Base-by-base conservation (phyloP, 1,140 invertebrate genomes). In the Drosophila saltans region DNA sequence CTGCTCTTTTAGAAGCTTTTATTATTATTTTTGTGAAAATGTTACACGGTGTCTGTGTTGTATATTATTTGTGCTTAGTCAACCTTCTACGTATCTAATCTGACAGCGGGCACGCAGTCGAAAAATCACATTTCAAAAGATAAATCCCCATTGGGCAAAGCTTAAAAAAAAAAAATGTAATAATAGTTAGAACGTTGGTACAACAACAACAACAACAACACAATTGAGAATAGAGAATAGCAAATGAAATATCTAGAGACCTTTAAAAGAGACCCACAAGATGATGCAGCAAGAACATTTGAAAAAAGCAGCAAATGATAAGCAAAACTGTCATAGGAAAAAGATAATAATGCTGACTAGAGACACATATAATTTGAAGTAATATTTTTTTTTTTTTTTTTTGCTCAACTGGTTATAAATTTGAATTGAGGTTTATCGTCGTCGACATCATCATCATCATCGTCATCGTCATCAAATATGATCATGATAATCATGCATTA, bases 271-370 rank as follows among this genome's bases (percentile, higher is more conserved):
- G 45, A 52, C 45, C 45, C 45, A 21, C 21, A 52, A 52, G 45
- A 52, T 75, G 73, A 62, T 75, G 73, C 65, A 75, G 65, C 72
- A 77, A 79, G 79, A 79, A 79, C 72, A 66, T 68, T 88, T 69
- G 66, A 72, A 72, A 72, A 16, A 16, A 16, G 16, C 16, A 16
- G 70, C 73, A 86, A 88, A 78, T 86, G 82, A 86, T 86, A 86
- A 86, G 82, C 83, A 88, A 88, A 82, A 82, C 80, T 85, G 83
- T 86, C 82, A 81, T 78, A 75, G 64, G 67, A 69, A 61, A 68
- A 55, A 69, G 45, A 64, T 58, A 26, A 45, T 9, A 11, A n/a
- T 28, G n/a, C 10, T 43, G 33, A 21, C 28, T 16, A n/a, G 24
- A 41, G 24, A 5, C 9, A n/a, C 33, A 16, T 16, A 16, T 16